Conservation (phyloP, 2,113 vertebrate species). For the Hemiscyllium ocellatum region DNA sequence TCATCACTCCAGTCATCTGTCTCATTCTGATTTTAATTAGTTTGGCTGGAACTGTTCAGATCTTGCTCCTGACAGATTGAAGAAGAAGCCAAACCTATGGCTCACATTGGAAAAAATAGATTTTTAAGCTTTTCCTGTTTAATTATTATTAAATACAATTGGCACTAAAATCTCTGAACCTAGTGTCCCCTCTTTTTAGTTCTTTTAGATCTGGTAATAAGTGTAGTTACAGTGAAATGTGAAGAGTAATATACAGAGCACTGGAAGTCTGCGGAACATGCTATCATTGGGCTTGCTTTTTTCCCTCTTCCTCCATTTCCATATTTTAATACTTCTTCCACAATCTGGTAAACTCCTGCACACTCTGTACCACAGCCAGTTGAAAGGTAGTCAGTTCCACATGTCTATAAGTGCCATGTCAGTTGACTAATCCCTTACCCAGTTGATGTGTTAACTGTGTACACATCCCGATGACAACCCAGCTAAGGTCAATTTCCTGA, state of each 20-base stretch:
- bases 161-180: neutral
- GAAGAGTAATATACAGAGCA: neutral
- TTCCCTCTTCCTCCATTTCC: neutral
- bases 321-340: neutral
- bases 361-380: neutral
- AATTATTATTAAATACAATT: neutral
- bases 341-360: neutral
- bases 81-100: neutral
- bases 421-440: neutral
- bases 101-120: neutral
- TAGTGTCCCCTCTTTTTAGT: neutral
- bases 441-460: neutral
- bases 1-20: neutral
- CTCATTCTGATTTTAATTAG: conserved; percentile 30
- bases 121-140: neutral
- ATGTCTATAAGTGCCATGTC: neutral
- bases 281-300: neutral
- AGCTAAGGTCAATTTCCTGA: neutral
- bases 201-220: neutral
- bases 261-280: neutral
- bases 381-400: neutral
- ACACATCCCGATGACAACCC: neutral
- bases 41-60: neutral
- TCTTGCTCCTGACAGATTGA: neutral
- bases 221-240: neutral